A percentile compares a stretch with the other conserved stretches of the same genome.
These are phyloP conservation scores for Pristiophorus japonicus DNA, from an alignment of 2,113 vertebrate genomes.

Conservation along the genomic window DNA sequence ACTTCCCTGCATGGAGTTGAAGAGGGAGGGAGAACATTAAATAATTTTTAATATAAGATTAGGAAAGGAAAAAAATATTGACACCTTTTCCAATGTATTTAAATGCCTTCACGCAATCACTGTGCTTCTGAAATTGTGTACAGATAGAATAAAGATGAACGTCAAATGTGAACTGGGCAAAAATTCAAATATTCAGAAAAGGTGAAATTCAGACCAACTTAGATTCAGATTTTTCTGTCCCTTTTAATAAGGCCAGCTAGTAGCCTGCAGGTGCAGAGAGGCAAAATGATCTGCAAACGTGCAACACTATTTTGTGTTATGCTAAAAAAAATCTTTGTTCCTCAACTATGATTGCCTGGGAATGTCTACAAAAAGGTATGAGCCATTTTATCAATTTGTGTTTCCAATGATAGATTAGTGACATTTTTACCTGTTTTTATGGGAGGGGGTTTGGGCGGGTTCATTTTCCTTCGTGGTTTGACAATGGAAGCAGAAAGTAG, in stretches of 20 bases:
- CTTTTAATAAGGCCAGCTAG: background rate
- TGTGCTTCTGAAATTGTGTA: background rate
- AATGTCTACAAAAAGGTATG: too few species aligned
- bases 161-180: background rate
- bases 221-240: background rate
- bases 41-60: background rate
- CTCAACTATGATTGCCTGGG: too few species aligned
- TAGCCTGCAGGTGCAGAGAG: background rate
- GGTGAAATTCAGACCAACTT: background rate
- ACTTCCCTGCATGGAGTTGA: background rate
- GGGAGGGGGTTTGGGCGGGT: too few species aligned
- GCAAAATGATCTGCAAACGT: too few species aligned
- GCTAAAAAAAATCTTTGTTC: too few species aligned
- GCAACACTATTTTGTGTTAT: too few species aligned
- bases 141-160: background rate
- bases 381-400: too few species aligned
- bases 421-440: too few species aligned
- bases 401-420: too few species aligned
- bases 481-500: too few species aligned
- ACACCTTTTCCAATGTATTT: background rate
- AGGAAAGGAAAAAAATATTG: background rate
- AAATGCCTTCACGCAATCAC: background rate
- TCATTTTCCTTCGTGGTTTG: too few species aligned
- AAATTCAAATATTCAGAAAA: background rate
- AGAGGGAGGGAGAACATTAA: background rate